Evolutionary conservation across 2,888 invertebrate species (phyloP).

Genomic region (Leucania comma): DNA sequence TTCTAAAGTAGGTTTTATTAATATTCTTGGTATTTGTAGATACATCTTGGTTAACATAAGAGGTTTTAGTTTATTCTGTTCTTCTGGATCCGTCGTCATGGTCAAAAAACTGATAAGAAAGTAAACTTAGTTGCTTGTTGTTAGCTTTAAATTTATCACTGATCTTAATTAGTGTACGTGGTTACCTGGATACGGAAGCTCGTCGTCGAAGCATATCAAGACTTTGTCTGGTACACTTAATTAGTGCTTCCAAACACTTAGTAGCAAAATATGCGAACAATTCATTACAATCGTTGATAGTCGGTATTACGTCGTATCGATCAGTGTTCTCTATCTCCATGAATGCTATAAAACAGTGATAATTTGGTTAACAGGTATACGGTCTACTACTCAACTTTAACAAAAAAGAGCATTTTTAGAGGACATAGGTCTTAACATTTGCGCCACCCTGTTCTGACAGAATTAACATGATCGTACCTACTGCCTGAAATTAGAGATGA

Average conservation of each 20-base stretch:
- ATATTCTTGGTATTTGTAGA: conserved; percentile 92
- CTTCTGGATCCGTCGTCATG: conserved; percentile 86
- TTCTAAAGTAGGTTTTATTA: conserved; percentile 92
- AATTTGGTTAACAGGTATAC: not conserved
- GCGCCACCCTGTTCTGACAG: not conserved
- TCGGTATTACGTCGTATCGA: conserved; percentile 90
- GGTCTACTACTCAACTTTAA: not conserved
- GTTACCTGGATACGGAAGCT: conserved; percentile 86
- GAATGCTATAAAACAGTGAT: conserved; percentile 86
- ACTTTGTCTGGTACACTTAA: conserved; percentile 93
- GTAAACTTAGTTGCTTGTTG: not conserved
- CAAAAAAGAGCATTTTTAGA: not conserved
- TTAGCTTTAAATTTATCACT: not conserved
- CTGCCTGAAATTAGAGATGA: not conserved
- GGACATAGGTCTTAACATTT: not conserved
- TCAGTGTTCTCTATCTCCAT: conserved; percentile 92
- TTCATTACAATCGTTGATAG: conserved; percentile 95
- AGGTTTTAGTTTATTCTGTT: conserved; percentile 87
- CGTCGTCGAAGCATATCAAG: conserved; percentile 93
- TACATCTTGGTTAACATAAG: conserved; percentile 92
- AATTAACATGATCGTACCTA: not conserved
- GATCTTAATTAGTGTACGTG: not conserved
- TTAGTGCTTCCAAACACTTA: conserved; percentile 93
- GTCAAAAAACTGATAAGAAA: conserved; percentile 81
- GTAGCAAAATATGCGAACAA: conserved; percentile 95